Base-by-base conservation (phyloP, 2,888 invertebrate species). In the Drosophila nr. perissopoda region DNA sequence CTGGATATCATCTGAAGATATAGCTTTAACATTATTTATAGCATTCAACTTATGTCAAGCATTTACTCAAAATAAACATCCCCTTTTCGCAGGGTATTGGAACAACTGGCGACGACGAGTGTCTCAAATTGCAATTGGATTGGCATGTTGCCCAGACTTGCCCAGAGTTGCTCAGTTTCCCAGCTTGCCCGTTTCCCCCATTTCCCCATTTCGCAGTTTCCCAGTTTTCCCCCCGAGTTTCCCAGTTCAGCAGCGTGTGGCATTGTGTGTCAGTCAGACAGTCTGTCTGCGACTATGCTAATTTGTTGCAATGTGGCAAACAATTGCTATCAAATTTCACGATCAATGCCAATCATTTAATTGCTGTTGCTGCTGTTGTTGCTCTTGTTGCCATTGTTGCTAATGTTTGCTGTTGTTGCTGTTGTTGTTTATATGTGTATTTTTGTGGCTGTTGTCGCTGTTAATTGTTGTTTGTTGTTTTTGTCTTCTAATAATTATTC, bases 341-440 rank as follows among this genome's bases (percentile, higher is more conserved):
- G 89, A 84, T 84, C 89, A 89, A 84, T 84, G 89, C 85, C 84
- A 89, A 84, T 87, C 89, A 87, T 81, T 87, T 87, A 87, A 89
- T 87, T 87, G 87, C 72, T 61, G 29, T 3, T 10, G 31, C 10
- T 31, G 31, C 0, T 31, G 0, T 25, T 31, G 21, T 13, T 75
- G 40, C 62, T 25, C 56, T 42, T 51, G 36, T 51, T 72, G 38
- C 6, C 16, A 18, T n/a, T 69, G 51, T 1, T 59, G 1, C 27
- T 33, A 13, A 6, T 29, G 7, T 38, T 38, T 29, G 29, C 7
- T 40, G 6, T 8, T 77, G 53, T 51, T 60, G 33, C 42, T 64
- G 53, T 27, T 56, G 40, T 49, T 62, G 13, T 42, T 72, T 42
- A 21, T 42, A 3, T 42, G 42, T 21, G 6, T 21, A 21, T 38